Base-by-base conservation (phyloP, 2,888 invertebrate genomes). In the Macrosiphum euphorbiae region DNA sequence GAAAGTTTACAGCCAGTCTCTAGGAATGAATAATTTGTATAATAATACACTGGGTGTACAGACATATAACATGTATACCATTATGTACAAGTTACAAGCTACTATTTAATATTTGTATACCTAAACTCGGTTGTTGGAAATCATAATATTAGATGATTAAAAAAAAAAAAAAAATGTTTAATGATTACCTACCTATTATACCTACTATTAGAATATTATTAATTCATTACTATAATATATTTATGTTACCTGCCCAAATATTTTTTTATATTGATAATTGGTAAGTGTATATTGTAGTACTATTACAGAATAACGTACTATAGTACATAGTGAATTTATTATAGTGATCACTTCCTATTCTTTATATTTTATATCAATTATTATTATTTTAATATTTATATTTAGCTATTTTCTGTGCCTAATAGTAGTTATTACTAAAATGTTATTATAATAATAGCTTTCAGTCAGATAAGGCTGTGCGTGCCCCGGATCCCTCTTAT, bases 11-110 rank as follows among this genome's bases (percentile, higher is more conserved):
- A 61, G 13, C 84, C 91, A 41, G 47, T 86, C 1, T 87, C 86
- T 61, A 61, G 55, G 61, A 91, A 35, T 24, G 35, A 92, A 87
- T 92, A 87, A 47, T 58, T 55, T 50, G 13, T 35, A 52, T 55
- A 44, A 47, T 41, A 84, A 52, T 10, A 84, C 26, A 20, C 24
- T 78, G 78, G 7, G 8, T 78, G 13, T 35, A 20, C n/a, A 91
- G 41, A n/a, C 26, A 41, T 78, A 1, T 78, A 78, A 35, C 20
- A 8, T 35, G 8, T 78, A 35, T 5, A 35, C 8, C 26, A 26
- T 61, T 4, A 13, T 67, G n/a, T 50, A 78, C 20, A 20, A 90
- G 67, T 90, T 50, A 90, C 50, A n/a, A 44, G 2, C 11, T 47
- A 47, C 16, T 90, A 41, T 50, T 78, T 90, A 35, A 84, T 26